Conservation (phyloP, 2,797 vertebrate genomes). For the Lacerta bilineata region DNA sequence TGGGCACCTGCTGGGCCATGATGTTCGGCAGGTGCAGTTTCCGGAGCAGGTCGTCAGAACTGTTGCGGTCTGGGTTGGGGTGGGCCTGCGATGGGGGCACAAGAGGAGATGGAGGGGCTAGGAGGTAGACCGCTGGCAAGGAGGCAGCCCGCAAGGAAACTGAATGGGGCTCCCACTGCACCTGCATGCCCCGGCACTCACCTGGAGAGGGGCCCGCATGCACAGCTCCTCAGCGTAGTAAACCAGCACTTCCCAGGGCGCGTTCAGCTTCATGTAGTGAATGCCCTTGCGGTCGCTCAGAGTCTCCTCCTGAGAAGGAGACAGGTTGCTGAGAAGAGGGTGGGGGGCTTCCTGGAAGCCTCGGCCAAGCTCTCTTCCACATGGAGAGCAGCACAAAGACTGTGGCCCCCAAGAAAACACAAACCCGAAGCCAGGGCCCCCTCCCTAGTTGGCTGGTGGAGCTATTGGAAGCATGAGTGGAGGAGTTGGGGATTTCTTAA, state of each 20-base stretch:
- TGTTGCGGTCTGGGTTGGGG: constrained; percentile 80
- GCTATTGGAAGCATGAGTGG: no score
- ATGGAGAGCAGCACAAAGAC: no score
- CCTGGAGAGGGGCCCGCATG: constrained; percentile 83
- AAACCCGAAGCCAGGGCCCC: no score
- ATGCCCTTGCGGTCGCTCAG: constrained; percentile 80
- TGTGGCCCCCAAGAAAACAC: no score
- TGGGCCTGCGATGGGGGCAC: constrained; percentile 73
- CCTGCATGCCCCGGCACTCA: constrained; percentile 30
- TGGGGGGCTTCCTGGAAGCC: not conserved
- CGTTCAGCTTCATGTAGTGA: constrained; percentile 83
- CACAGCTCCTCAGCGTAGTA: constrained; percentile 84
- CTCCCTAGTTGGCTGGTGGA: no score
- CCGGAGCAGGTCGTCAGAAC: constrained; percentile 76
- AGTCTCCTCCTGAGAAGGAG: constrained; percentile 79
- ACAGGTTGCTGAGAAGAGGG: not conserved
- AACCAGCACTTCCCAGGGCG: constrained; percentile 83
- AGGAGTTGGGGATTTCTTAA: no score
- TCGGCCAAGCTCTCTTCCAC: not conserved
- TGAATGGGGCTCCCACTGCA: rapidly evolving
- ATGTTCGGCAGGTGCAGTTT: constrained; percentile 79
- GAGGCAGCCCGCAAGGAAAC: no score
- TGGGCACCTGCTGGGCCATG: constrained; percentile 80
- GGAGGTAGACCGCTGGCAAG: not conserved
- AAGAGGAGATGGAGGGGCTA: not conserved